These are phyloP conservation scores for Gobius niger DNA, from an alignment of 2,113 vertebrate species.

Conservation along the genomic window DNA sequence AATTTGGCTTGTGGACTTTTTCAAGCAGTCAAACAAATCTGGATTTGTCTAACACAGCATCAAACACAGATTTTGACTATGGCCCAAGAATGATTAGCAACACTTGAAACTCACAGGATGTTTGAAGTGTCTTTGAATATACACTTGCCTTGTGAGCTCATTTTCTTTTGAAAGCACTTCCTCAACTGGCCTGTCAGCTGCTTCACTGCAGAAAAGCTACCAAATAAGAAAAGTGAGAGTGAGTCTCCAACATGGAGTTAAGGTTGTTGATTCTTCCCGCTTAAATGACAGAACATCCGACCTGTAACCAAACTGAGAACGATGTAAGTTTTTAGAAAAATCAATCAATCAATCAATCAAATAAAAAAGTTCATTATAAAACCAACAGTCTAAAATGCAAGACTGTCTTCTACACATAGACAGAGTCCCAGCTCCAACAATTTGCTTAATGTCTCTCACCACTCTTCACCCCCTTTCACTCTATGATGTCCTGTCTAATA, in stretches of 20 bases:
- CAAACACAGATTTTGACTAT: conserved; percentile 23
- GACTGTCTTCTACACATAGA: too few species aligned
- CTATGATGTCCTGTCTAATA: too few species aligned
- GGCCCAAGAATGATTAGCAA: conserved; percentile 51
- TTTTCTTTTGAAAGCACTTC: conserved; percentile 52
- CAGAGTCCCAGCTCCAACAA: too few species aligned
- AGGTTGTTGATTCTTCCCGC: not conserved
- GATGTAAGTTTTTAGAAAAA: too few species aligned
- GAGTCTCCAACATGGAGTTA: not conserved
- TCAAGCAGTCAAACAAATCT: not conserved
- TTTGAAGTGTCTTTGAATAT: conserved; percentile 11
- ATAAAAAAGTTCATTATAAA: too few species aligned
- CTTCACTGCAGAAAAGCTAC: conserved; percentile 13
- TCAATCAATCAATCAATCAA: too few species aligned
- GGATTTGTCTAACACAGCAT: conserved; percentile 57
- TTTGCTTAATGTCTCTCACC: too few species aligned
- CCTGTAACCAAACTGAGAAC: too few species aligned
- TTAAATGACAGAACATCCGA: not conserved
- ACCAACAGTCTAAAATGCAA: too few species aligned
- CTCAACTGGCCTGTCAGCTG: conserved; percentile 26
- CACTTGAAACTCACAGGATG: conserved; percentile 37
- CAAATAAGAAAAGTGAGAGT: conserved; percentile 16
- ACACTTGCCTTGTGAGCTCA: conserved; percentile 35
- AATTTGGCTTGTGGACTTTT: too few species aligned
- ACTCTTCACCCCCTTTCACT: too few species aligned